Evolutionary conservation across 2,888 invertebrate species (phyloP), one percentile per base, ranked within the genome.

Genomic region (Diadegma fenestrale): DNA sequence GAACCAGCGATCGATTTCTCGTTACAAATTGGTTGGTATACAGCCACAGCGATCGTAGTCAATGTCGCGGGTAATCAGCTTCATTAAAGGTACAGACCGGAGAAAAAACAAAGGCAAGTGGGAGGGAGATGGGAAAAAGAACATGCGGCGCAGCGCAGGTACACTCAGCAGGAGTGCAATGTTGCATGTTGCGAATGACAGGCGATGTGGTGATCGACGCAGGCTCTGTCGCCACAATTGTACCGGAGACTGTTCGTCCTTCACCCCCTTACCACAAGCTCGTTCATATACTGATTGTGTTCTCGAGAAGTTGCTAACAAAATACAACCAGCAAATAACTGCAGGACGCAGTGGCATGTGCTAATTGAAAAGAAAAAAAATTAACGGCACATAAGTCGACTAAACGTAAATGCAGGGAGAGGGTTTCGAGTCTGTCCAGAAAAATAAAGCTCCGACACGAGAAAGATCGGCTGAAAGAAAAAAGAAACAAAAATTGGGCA

Each of bases 251-350:
- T 48, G 76, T 45, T 64, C 73, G 41, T 45, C 43, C 82, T 58
- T 71, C 22, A 14, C 26, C 61, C 19, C 54, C 68, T 14, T 41
- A 22, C 73, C 43, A n/a, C 6, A 33, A n/a, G 33, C 66, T 26
- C 45, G 66, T 66, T 80, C 75, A 85, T 82, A 85, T 82, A 80
- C 79, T 64, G 85, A 82, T 85, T 72, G 71, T 71, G 75, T 69
- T 79, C 76, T 30, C 79, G 79, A 85, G 75, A 82, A 82, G 82
- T 82, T 82, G 75, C 71, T 63, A 30, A 61, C 80, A 76, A 80
- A 58, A 58, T 48, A 66, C 66, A 33, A 26, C 58, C 26, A 22
- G 33, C 33, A 41, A 30, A 68, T n/a, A 43, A 61, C 19, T 61
- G 63, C 19, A 43, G 48, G 45, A 19, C 22, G 14, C 41, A 33